Evolutionary conservation across 1,140 invertebrate genomes (phyloP).

Genomic region (Nixonia krombeini): DNA sequence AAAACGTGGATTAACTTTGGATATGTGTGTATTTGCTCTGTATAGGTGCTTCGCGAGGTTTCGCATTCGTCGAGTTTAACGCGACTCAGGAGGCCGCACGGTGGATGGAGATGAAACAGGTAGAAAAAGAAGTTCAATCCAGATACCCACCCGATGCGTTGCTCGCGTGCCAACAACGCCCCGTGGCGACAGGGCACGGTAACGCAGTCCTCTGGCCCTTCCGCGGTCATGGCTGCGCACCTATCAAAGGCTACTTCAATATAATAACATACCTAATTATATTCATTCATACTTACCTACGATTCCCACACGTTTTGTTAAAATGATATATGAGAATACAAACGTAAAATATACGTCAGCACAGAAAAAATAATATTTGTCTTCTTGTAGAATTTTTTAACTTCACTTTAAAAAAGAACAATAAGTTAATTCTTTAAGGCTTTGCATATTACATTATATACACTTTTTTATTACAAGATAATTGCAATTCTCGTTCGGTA

Average conservation of each 20-base stretch:
- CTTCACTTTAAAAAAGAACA: too few species aligned
- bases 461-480: neutral
- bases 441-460: too few species aligned
- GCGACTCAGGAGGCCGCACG: constrained; percentile 88
- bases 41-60: constrained; percentile 89
- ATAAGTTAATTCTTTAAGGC: too few species aligned
- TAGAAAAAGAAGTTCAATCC: constrained; percentile 75
- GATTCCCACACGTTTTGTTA: constrained; percentile 57
- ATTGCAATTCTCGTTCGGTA: neutral
- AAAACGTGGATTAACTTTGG: constrained; percentile 73
- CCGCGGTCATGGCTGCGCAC: constrained; percentile 66
- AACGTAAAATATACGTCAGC: neutral
- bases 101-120: constrained; percentile 96
- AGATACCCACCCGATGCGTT: constrained; percentile 68
- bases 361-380: too few species aligned
- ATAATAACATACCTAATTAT: constrained; percentile 64
- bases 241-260: constrained; percentile 69
- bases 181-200: constrained; percentile 70
- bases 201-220: constrained; percentile 67
- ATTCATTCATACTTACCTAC: constrained; percentile 61
- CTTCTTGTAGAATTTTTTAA: too few species aligned
- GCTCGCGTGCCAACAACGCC: constrained; percentile 68
- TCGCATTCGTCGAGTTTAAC: constrained; percentile 97
- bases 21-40: constrained; percentile 75
- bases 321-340: neutral